These are phyloP conservation scores for Orthosia gothica DNA, from an alignment of 2,888 invertebrate genomes.

Conservation along the genomic window DNA sequence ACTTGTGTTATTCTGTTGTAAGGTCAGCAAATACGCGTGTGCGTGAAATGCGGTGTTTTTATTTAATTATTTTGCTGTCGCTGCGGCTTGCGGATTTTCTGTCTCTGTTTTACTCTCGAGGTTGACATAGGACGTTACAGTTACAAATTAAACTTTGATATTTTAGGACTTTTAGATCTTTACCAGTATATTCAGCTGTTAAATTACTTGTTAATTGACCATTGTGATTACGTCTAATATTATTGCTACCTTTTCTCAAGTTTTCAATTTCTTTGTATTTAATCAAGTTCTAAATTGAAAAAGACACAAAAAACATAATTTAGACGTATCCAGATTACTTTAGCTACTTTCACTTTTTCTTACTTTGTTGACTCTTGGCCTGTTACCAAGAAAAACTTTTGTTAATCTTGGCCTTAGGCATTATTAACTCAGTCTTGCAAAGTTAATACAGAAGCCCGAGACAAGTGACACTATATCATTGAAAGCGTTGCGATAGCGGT, in stretches of 20 bases:
- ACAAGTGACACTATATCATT: no score
- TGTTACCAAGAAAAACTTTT: conserved; percentile 32
- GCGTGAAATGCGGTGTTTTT: conserved; percentile 60
- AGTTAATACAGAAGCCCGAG: neutral
- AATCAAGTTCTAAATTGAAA: neutral
- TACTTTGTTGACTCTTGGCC: conserved; percentile 29
- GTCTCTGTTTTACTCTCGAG: conserved; percentile 29
- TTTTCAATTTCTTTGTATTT: neutral
- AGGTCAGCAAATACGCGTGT: conserved; percentile 46
- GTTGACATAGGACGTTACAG: conserved; percentile 6
- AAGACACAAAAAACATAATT: conserved; percentile 2
- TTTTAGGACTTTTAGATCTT: conserved; percentile 11
- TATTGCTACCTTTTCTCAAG: neutral
- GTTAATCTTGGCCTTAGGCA: neutral
- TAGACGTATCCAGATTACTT: conserved; percentile 13
- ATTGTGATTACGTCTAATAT: neutral
- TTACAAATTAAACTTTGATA: conserved; percentile 12
- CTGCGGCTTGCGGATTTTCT: conserved; percentile 51
- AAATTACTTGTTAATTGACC: neutral
- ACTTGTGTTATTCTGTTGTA: conserved; percentile 41
- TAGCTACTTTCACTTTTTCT: neutral
- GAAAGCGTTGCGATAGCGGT: no score
- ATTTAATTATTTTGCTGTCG: conserved; percentile 60
- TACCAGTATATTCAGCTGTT: neutral
- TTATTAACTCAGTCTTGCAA: neutral